Evolutionary conservation across 2,797 vertebrate genomes (phyloP).

Genomic region (Ciconia nigra): DNA sequence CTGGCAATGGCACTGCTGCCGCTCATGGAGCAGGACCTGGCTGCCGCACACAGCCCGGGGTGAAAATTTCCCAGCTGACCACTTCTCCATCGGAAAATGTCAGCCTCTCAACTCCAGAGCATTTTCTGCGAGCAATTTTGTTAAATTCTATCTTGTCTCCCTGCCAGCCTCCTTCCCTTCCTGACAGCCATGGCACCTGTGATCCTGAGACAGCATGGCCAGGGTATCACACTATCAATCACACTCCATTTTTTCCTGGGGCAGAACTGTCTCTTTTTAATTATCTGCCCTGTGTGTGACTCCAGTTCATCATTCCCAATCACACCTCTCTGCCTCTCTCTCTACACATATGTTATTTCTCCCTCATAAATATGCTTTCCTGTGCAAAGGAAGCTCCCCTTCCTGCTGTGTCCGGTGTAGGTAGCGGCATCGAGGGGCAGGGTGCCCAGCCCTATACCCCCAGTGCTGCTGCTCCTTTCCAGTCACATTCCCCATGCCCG

Average conservation of each 20-base stretch:
- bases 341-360: not conserved
- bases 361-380: not conserved
- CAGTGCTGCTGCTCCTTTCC: not conserved
- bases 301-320: not conserved
- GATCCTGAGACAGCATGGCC: not conserved
- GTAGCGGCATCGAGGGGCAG: rapidly evolving
- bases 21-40: not conserved
- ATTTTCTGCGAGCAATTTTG: not conserved
- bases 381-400: not conserved
- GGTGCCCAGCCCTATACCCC: not conserved
- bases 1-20: rapidly evolving
- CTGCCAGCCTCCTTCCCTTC: not conserved
- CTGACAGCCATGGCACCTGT: rapidly evolving
- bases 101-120: not conserved
- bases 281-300: not conserved
- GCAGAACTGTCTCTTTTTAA: not conserved
- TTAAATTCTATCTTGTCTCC: not conserved
- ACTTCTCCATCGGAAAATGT: not conserved
- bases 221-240: not conserved
- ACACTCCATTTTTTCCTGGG: not conserved
- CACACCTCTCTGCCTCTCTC: not conserved
- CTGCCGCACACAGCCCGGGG: rapidly evolving
- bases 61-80: not conserved
- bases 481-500: not conserved
- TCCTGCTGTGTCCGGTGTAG: not conserved